phyloP scores from a whole-genome alignment of 2,113 vertebrate species.

The Podarcis cretensis region DNA sequence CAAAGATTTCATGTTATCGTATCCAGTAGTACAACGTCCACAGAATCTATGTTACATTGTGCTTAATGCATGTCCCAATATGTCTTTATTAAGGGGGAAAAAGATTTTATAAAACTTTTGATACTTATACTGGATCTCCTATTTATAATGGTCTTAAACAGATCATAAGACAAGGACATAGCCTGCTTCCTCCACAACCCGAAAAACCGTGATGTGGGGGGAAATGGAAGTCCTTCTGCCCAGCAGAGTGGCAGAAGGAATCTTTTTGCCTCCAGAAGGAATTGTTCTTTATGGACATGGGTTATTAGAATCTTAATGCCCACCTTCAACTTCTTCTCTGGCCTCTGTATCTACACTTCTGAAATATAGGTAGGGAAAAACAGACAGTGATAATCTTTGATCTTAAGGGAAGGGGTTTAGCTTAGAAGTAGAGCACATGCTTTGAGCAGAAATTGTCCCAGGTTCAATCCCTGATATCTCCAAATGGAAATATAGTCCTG shows the following conservation, averaged over 20 bases:
- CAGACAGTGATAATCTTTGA: not conserved
- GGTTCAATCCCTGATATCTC: no score
- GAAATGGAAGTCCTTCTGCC: not conserved
- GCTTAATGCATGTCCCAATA: not conserved
- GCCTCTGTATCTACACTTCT: not conserved
- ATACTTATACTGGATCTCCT: not conserved
- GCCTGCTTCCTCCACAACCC: not conserved
- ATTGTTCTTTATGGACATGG: not conserved
- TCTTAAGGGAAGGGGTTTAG: not conserved
- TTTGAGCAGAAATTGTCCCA: no score
- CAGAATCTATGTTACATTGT: not conserved
- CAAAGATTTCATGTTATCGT: not conserved
- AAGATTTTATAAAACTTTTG: not conserved
- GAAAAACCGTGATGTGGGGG: not conserved
- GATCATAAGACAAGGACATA: not conserved
- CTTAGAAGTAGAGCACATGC: no score
- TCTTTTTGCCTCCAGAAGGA: not conserved
- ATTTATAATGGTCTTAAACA: not conserved
- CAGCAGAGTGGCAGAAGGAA: not conserved
- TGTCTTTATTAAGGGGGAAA: not conserved
- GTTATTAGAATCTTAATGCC: not conserved
- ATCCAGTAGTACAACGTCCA: not conserved
- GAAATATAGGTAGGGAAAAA: not conserved
- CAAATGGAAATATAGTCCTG: no score
- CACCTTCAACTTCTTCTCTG: not conserved